Evolutionary conservation across 2,888 invertebrate genomes (phyloP), one percentile per base, ranked within the genome.

Genomic region (Rhogogaster chlorosoma): DNA sequence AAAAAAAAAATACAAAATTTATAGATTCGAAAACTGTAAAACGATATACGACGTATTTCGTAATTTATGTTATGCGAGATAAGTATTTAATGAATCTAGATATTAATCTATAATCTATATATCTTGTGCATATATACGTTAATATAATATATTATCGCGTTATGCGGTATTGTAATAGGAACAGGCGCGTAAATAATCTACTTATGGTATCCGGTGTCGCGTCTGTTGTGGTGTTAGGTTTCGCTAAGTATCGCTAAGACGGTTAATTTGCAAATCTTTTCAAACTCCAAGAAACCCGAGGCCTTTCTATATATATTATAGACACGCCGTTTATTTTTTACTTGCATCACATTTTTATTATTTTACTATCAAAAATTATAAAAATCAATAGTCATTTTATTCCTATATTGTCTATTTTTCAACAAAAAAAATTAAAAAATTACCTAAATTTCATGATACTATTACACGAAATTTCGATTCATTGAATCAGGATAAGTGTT

Each of bases 151-250:
- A 78, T 45, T 36, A 32, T 49, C 75, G 36, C 49, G 38, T 57
- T 67, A 64, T 67, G 78, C 49, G 64, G 53, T 36, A 73, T 73
- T 67, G 73, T 61, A 73, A 84, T 84, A 85, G 86, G 87, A 88
- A 87, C 86, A 88, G 87, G 88, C 88, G 87, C 89, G 88, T 85
- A 61, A 73, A 75, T 85, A 91, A 92, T 92, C 92, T 89, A 92
- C 92, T 92, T 91, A 91, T 89, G 89, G 91, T 92, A 89, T 92
- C 91, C 90, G 89, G 90, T 92, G 90, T 91, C 91, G 89, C 91
- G 90, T 90, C 87, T 89, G 89, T 88, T 88, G 85, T 82, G 90
- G 91, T 92, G 88, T 92, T 91, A 87, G 90, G 90, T 92, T 92
- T 89, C 92, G 87, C 84, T 89, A 89, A 90, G 89, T 90, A 91